Base-by-base conservation (phyloP, 2,797 vertebrate species). In the Galagoides demidoff region DNA sequence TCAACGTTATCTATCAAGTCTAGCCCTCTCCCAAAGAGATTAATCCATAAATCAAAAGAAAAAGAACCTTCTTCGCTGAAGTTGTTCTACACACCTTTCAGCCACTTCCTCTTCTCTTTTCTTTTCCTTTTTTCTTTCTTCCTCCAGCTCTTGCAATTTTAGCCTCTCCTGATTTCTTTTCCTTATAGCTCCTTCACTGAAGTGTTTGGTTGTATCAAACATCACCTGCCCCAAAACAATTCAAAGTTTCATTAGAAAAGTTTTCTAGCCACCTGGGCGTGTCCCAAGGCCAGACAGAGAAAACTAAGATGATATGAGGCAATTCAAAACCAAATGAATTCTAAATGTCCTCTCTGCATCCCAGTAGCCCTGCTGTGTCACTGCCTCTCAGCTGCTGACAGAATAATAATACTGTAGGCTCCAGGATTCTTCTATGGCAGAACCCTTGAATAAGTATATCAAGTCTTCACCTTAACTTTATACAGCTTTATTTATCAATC, bases 131-230 rank as follows among this genome's bases (percentile, higher is more conserved):
- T 98, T 98, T 76, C 43, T 12, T 97, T 98, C 43, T 88, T 98
- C 97, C 49, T 99, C 98, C 93, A 98, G 95, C 89, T 98, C 98
- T 96, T 98, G 98, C 73, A 99, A 98, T 93, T 99, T 98, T 92
- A 98, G 95, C 93, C 95, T 98, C 96, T 99, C 98, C 96, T 98
- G 97, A 93, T 97, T 97, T 96, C 98, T 98, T 94, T 97, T 98
- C 89, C 94, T 98, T 97, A 98, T 25, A 52, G 98, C 96, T 90
- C 96, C 97, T 97, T 98, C 98, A 70, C 98, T 98, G 97, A 99
- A 98, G 97, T 97, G 98, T 89, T 97, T 98, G 94, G 97, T 98
- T 59, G 96, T 98, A 95, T 98, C 98, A 96, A 98, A 98, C 87
- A 97, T 98, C 86, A 98, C 98, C 99, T 99, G 97, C 92, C 92